These are phyloP conservation scores for Ganaspis sp. DNA, from an alignment of 1,140 invertebrate species.

Conservation along the genomic window DNA sequence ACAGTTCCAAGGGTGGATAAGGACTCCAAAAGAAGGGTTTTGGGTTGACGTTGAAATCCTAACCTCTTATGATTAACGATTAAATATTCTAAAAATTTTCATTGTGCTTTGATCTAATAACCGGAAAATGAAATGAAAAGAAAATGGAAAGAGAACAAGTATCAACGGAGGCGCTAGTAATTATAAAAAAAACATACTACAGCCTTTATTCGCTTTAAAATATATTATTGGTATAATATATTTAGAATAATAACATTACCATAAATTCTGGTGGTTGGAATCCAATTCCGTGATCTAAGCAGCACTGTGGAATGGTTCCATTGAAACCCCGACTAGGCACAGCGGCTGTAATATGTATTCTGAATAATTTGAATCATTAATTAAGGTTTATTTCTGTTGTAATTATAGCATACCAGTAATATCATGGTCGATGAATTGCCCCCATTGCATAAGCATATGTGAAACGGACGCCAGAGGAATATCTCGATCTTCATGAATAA, in stretches of 20 bases:
- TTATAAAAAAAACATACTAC: too few species aligned
- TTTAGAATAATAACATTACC: conserved; percentile 69
- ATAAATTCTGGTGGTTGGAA: conserved; percentile 80
- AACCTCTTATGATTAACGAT: too few species aligned
- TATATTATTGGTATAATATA: neutral
- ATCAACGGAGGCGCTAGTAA: too few species aligned
- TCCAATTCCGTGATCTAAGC: conserved; percentile 79
- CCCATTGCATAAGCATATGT: conserved; percentile 91
- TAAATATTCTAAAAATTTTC: too few species aligned
- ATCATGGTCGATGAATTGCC: conserved; percentile 90
- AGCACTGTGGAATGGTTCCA: conserved; percentile 87
- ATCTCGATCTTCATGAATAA: conserved; percentile 81
- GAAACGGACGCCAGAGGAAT: conserved; percentile 78
- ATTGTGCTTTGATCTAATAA: too few species aligned
- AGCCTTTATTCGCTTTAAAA: too few species aligned
- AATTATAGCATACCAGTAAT: conserved; percentile 79
- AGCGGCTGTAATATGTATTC: conserved; percentile 65
- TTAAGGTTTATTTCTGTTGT: conserved; percentile 77
- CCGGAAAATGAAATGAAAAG: too few species aligned
- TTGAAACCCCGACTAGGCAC: conserved; percentile 83
- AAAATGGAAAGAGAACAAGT: too few species aligned
- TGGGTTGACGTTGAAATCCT: too few species aligned
- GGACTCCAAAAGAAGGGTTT: too few species aligned
- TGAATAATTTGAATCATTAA: too few species aligned
- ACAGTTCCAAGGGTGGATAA: too few species aligned